Evolutionary conservation across 2,113 vertebrate species (phyloP).

Genomic region (Atractosteus spatula): DNA sequence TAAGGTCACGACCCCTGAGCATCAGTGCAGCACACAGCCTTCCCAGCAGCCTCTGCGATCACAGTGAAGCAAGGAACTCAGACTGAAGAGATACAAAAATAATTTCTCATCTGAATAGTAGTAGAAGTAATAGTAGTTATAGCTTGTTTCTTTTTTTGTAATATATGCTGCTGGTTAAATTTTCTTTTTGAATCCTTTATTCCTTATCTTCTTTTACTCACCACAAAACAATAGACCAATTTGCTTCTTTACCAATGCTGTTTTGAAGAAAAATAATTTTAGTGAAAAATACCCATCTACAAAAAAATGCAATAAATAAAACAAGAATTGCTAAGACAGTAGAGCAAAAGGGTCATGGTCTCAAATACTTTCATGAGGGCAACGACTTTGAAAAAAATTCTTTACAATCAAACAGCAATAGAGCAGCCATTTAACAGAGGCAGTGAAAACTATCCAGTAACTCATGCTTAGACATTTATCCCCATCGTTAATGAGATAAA

Average conservation of each 20-base stretch:
- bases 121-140: slow-evolving; percentile 23
- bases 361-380: no score
- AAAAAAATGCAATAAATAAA: background rate
- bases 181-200: slow-evolving; percentile 28
- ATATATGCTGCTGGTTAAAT: slow-evolving; percentile 46
- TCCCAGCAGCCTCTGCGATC: slow-evolving; percentile 53
- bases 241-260: slow-evolving; percentile 28
- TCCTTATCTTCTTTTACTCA: slow-evolving; percentile 23
- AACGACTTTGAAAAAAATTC: no score
- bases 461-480: no score
- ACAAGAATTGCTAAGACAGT: no score
- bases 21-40: slow-evolving; percentile 43
- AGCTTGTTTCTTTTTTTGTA: slow-evolving; percentile 24
- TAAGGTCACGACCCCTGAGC: slow-evolving; percentile 55
- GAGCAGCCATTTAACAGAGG: background rate
- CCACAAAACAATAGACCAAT: slow-evolving; percentile 26
- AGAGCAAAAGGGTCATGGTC: no score
- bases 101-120: slow-evolving; percentile 29
- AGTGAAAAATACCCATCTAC: slow-evolving; percentile 22
- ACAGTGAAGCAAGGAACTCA: slow-evolving; percentile 54
- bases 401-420: no score
- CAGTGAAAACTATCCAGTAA: slow-evolving; percentile 4
- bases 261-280: slow-evolving; percentile 33
- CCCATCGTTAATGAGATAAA: no score
- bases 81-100: slow-evolving; percentile 40